These are phyloP conservation scores for Myotis brandtii DNA, from an alignment of 2,113 vertebrate species.

Conservation along the genomic window DNA sequence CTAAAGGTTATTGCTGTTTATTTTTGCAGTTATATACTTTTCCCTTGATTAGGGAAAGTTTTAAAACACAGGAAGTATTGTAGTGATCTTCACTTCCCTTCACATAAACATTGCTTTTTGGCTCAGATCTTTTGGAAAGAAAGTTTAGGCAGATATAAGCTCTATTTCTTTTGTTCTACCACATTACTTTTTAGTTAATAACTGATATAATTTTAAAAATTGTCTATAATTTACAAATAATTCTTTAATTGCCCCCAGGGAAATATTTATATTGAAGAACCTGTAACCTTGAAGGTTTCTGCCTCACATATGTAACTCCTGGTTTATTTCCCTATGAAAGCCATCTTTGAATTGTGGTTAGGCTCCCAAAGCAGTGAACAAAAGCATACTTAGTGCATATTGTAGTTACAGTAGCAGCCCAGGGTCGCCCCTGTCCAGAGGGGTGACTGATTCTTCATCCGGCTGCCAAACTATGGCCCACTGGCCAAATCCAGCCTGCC, in stretches of 20 bases:
- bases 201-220: not conserved
- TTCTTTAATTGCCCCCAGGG: not conserved
- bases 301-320: not conserved
- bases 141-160: not conserved
- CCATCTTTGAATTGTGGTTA: not conserved
- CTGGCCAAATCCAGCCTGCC: not conserved
- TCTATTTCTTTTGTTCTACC: not conserved
- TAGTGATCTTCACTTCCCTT: slow-evolving; percentile 35
- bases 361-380: not conserved
- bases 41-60: not conserved
- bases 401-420: not conserved
- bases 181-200: slow-evolving; percentile 26
- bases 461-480: not conserved
- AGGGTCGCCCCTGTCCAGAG: not conserved
- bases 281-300: slow-evolving; percentile 14
- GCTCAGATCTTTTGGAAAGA: not conserved
- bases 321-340: not conserved
- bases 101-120: slow-evolving; percentile 1
- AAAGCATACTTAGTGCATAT: not conserved
- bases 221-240: not conserved
- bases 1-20: slow-evolving; percentile 9
- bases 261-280: not conserved
- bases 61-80: slow-evolving; percentile 42
- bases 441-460: not conserved
- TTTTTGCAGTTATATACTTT: slow-evolving; percentile 32